Percentiles rank a stretch among this genome's conserved stretches.
Conservation (phyloP, 35 echinoderm and acorn worm genomes). For the Ophiothrix spiculata region DNA sequence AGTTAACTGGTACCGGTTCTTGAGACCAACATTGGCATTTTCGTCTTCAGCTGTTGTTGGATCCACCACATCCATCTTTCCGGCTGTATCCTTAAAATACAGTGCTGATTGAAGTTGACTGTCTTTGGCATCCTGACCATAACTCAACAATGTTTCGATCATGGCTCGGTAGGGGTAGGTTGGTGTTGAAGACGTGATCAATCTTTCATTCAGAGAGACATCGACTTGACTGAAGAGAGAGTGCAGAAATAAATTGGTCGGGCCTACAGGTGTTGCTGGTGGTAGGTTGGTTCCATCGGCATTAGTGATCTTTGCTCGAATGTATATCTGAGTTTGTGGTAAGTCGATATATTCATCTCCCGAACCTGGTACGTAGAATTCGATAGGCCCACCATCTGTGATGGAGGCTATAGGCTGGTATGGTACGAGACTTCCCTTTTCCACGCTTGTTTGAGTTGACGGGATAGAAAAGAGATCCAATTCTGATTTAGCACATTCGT, state of each 20-base stretch:
- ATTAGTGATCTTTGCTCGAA: constrained; percentile 51
- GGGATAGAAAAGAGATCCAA: constrained; percentile 53
- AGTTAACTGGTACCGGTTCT: constrained; percentile 30
- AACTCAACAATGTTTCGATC: constrained; percentile 54
- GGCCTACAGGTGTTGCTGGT: constrained; percentile 21
- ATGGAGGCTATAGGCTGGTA: constrained; percentile 49
- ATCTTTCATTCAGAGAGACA: constrained; percentile 48
- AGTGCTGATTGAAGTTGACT: constrained; percentile 41
- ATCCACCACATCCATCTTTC: constrained; percentile 26
- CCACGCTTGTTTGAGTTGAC: constrained; percentile 51
- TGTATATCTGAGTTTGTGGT: constrained; percentile 52
- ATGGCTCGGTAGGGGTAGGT: constrained; percentile 59
- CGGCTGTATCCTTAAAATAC: constrained; percentile 49
- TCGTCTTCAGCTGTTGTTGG: constrained; percentile 7
- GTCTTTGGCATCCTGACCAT: constrained; percentile 35
- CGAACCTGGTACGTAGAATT: constrained; percentile 54
- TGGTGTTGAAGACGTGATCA: constrained; percentile 16
- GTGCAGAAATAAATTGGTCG: constrained; percentile 52
- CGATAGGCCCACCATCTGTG: constrained; percentile 45
- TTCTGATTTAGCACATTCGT: constrained; percentile 53
- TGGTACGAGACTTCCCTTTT: constrained; percentile 34
- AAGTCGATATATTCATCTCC: constrained; percentile 59
- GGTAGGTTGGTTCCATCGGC: constrained; percentile 24
- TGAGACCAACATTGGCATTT: constrained; percentile 27
- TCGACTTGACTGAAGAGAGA: constrained; percentile 61